phyloP scores from a whole-genome alignment of 2,888 invertebrate species.

The Emmelina monodactyla region DNA sequence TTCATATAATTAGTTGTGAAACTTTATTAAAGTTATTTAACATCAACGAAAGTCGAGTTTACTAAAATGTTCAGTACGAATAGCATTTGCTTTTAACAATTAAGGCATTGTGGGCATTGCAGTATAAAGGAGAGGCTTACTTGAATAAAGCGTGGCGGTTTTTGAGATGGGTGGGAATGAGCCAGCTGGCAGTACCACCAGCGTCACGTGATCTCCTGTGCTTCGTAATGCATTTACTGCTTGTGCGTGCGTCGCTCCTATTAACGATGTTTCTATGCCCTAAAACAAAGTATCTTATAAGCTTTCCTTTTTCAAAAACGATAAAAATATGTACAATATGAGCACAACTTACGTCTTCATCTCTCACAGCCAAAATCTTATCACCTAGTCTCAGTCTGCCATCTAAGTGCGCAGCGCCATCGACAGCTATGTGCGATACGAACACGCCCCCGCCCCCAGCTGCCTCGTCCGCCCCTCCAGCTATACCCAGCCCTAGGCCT shows the following conservation, averaged over 20 bases:
- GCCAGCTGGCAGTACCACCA: slow-evolving; percentile 51
- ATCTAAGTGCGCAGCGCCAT: slow-evolving; percentile 56
- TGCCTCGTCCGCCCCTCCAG: slow-evolving; percentile 57
- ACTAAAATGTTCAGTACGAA: too few species aligned
- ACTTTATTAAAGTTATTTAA: too few species aligned
- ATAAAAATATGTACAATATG: background rate
- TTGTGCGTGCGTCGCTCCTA: slow-evolving; percentile 57
- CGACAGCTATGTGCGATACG: slow-evolving; percentile 56
- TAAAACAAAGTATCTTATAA: slow-evolving; percentile 19
- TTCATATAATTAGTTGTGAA: too few species aligned
- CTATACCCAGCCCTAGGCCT: slow-evolving; percentile 54
- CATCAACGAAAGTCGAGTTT: too few species aligned
- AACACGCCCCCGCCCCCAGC: slow-evolving; percentile 58
- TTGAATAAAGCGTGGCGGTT: slow-evolving; percentile 48
- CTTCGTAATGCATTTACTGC: slow-evolving; percentile 52
- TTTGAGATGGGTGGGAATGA: slow-evolving; percentile 46
- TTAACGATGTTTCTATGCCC: slow-evolving; percentile 56
- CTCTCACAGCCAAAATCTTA: slow-evolving; percentile 58
- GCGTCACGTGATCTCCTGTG: slow-evolving; percentile 55
- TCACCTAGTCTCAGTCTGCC: slow-evolving; percentile 57
- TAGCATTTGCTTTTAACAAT: too few species aligned
- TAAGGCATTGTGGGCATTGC: too few species aligned
- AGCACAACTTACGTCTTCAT: slow-evolving; percentile 45
- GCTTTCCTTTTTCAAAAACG: background rate
- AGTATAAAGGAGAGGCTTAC: too few species aligned